Evolutionary conservation across 2,888 invertebrate genomes (phyloP).

Genomic region (Cryptocephalus primarius): DNA sequence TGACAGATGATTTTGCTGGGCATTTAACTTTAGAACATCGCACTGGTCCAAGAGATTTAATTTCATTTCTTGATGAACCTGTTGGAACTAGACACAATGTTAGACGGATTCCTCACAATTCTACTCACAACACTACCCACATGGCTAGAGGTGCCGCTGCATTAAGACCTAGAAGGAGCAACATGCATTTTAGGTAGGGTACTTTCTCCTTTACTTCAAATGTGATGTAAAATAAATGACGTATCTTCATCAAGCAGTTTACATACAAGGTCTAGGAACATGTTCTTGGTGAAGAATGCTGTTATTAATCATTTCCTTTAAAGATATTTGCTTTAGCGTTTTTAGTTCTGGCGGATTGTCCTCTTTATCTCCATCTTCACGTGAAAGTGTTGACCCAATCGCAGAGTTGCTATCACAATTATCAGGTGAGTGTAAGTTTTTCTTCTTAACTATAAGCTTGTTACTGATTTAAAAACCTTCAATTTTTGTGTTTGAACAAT

Average conservation of each 20-base stretch:
- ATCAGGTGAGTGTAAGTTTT: conserved; percentile 44
- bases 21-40: conserved; percentile 93
- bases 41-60: conserved; percentile 68
- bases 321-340: conserved; percentile 29
- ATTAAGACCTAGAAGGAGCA: conserved; percentile 68
- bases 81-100: conserved; percentile 46
- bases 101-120: conserved; percentile 34
- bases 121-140: conserved; percentile 24
- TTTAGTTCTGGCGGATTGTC: conserved; percentile 71
- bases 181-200: conserved; percentile 81
- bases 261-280: neutral
- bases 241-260: neutral
- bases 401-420: conserved; percentile 91
- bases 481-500: no score
- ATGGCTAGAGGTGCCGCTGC: conserved; percentile 30
- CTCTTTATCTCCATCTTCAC: conserved; percentile 75
- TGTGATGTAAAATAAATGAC: neutral
- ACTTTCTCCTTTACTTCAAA: neutral
- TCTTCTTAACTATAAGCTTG: neutral
- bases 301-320: conserved; percentile 3
- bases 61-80: conserved; percentile 88
- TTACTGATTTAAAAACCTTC: no score
- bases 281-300: neutral
- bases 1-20: conserved; percentile 95
- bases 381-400: conserved; percentile 93